A percentile compares a stretch with the other conserved stretches of the same genome.
Evolutionary conservation across 2,888 invertebrate species (phyloP).

Genomic region (Pseudococcus viburni): DNA sequence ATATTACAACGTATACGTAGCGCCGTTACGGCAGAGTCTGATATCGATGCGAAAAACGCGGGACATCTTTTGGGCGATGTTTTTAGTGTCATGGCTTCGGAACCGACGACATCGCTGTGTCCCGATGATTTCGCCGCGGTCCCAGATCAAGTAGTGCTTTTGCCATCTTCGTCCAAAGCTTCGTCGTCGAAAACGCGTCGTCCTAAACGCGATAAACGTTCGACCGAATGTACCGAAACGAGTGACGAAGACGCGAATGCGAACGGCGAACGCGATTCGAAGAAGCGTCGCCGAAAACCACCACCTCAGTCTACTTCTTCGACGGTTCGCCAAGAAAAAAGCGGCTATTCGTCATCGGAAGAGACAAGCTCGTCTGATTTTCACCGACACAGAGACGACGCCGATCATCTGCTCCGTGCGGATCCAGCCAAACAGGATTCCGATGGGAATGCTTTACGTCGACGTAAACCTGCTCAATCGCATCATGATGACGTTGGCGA

Average conservation of each 20-base stretch:
- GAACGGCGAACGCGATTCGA: not conserved
- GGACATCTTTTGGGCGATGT: constrained; percentile 32
- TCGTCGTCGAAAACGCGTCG: constrained; percentile 14
- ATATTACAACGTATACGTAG: constrained; percentile 46
- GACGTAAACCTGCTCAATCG: not conserved
- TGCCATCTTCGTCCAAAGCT: not conserved
- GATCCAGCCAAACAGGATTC: not conserved
- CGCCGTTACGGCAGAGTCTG: not conserved
- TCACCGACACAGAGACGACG: not conserved
- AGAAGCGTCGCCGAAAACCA: constrained; percentile 26
- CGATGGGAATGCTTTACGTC: not conserved
- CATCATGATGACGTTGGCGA: not conserved
- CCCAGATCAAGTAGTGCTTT: not conserved
- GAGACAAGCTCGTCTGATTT: constrained; percentile 12
- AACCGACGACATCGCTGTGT: not conserved
- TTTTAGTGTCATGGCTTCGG: constrained; percentile 54
- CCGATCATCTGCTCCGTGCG: not conserved
- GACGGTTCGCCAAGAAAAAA: constrained; percentile 8
- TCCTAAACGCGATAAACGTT: not conserved
- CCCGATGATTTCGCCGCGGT: not conserved
- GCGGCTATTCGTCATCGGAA: constrained; percentile 63
- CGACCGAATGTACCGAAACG: not conserved
- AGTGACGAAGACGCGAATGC: not conserved
- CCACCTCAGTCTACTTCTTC: not conserved
- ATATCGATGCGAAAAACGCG: constrained; percentile 29